Base-by-base conservation (phyloP, 2,113 vertebrate species). In the Psilopsiagon aurifrons region DNA sequence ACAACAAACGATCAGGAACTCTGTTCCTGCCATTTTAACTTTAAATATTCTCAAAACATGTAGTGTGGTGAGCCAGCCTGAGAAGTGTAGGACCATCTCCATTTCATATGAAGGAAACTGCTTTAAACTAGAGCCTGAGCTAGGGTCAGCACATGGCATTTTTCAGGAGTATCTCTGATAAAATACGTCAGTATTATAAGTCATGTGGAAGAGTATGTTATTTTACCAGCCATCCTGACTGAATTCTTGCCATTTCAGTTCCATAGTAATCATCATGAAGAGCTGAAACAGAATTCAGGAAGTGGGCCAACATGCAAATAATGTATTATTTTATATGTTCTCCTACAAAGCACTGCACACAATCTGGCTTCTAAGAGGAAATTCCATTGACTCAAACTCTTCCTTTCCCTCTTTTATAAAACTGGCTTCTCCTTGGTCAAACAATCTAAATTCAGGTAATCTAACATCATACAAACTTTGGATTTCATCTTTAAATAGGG, bases 11-110 rank as follows among this genome's bases (percentile, higher is more conserved):
- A 57, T 2, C 47, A 63, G 28, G 46, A 89, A n/a, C 23, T n/a
- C 55, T 24, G 33, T 59, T 59, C 31, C 37, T 68, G 68, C 35
- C 19, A 3, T 10, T 71, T 44, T 24, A 71, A 43, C 68, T 29
- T 63, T 17, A 33, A 70, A 25, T 31, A 76, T 35, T 88, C 33
- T 57, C 0, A 49, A 44, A 73, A 27, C 19, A 12, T 0, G 11
- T 11, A 41, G 17, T 0, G 0, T 14, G 22, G 0, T 12, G 10
- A 76, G 76, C 19, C 0, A 3, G 15, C 28, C 44, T n/a, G 49
- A 9, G 63, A 29, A 27, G 29, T 3, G 16, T 2, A 69, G 24
- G 9, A 18, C 29, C 28, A 9, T 31, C 46, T 55, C 39, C 2
- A 5, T 52, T 51, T 31, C 10, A 28, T 3, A 25, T 28, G 41